These are phyloP conservation scores for Aphidius colemani DNA, from an alignment of 2,888 invertebrate species.

Conservation along the genomic window DNA sequence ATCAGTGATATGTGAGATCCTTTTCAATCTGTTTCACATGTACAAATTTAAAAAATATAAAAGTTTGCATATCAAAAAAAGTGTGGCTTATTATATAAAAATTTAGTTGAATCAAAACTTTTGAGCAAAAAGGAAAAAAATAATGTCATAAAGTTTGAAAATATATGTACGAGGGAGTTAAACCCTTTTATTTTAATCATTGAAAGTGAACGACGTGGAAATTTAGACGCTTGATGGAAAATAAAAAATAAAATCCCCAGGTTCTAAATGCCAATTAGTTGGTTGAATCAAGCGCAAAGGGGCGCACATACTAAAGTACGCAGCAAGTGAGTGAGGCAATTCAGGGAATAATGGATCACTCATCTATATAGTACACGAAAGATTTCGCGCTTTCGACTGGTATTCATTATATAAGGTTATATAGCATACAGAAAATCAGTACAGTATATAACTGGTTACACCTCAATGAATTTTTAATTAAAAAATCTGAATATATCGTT, in stretches of 20 bases:
- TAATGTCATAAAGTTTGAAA: background rate
- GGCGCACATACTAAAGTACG: constrained; percentile 22
- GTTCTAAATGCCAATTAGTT: constrained; percentile 48
- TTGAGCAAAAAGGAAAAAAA: background rate
- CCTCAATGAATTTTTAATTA: constrained; percentile 15
- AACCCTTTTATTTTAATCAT: constrained; percentile 44
- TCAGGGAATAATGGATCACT: constrained; percentile 38
- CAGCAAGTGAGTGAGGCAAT: constrained; percentile 15
- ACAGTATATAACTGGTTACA: constrained; percentile 10
- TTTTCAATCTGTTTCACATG: too few species aligned
- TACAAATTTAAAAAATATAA: too few species aligned
- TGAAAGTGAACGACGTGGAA: constrained; percentile 45
- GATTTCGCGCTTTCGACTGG: constrained; percentile 36
- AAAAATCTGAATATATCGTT: background rate
- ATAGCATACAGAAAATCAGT: constrained; percentile 17
- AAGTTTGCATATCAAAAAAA: too few species aligned
- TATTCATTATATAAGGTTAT: constrained; percentile 23
- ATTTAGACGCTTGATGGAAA: constrained; percentile 40
- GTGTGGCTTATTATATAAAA: too few species aligned
- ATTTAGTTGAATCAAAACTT: too few species aligned
- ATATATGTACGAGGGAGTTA: constrained; percentile 30
- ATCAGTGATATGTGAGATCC: too few species aligned
- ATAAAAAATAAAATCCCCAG: constrained; percentile 23
- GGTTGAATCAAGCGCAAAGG: constrained; percentile 44
- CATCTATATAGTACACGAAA: constrained; percentile 38